Evolutionary conservation across 2,888 invertebrate genomes (phyloP).

Genomic region (Galeruca laticollis): DNA sequence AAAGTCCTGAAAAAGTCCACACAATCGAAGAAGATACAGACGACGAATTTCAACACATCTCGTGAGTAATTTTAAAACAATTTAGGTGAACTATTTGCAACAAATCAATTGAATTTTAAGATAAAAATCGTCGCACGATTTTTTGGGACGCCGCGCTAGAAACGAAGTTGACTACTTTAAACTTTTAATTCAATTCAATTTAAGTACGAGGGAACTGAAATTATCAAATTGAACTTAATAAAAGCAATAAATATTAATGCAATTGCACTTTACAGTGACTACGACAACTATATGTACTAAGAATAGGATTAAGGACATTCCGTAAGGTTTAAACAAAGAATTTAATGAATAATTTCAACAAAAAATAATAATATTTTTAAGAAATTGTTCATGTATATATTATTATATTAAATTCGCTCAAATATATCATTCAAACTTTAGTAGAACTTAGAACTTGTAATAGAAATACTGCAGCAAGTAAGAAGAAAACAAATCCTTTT

Average conservation of each 20-base stretch:
- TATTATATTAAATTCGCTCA: too few species aligned
- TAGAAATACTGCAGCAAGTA: too few species aligned
- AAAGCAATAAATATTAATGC: conserved; percentile 42
- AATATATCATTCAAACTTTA: too few species aligned
- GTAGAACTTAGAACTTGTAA: too few species aligned
- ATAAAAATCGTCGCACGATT: background rate
- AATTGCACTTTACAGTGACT: conserved; percentile 19
- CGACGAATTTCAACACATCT: conserved; percentile 38
- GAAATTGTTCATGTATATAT: too few species aligned
- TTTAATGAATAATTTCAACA: too few species aligned
- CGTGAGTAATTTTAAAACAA: conserved; percentile 12
- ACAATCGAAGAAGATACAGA: conserved; percentile 27
- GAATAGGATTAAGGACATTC: background rate
- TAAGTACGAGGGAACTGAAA: conserved; percentile 22
- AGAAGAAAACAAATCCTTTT: too few species aligned
- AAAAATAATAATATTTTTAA: too few species aligned
- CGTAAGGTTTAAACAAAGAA: background rate
- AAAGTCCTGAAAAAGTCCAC: conserved; percentile 12
- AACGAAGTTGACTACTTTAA: too few species aligned
- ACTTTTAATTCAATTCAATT: conserved; percentile 19
- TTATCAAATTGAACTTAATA: conserved; percentile 48
- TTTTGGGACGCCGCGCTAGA: too few species aligned
- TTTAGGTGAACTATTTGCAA: background rate
- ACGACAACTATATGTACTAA: background rate
- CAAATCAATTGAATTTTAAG: background rate